Base-by-base conservation (phyloP, 2,888 invertebrate genomes). In the Drosophila tripunctata region DNA sequence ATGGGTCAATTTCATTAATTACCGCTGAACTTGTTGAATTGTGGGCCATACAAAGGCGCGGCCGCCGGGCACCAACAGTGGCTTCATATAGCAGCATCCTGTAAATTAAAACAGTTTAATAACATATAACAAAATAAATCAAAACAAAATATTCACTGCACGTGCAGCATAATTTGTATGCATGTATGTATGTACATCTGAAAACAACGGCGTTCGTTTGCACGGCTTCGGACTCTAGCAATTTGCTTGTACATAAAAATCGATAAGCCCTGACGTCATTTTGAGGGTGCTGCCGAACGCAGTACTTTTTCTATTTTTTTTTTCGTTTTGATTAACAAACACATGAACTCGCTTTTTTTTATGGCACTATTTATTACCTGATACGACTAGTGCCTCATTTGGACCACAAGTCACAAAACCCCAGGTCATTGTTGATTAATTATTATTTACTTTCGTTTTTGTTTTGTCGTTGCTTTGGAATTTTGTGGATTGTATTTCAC, bases 41-140 rank as follows among this genome's bases (percentile, higher is more conserved):
- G 96, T 93, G 3, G 99, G 99, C 98, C 98, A 98, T 12, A 99
- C 98, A 92, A 99, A 99, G 19, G 98, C 98, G 52, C 99, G 93
- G 7, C 99, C 99, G 67, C 99, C 99, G 35, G 98, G 98, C 52
- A 99, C 96, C 76, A 99, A 92, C 52, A 97, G 92, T 35, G 99
- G 99, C 92, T 97, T 97, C 86, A 95, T 94, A 91, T 98, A 97
- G 91, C 98, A 98, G 92, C 98, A 98, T 94, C 98, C 99, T 98
- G 90, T 8, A 6, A 31, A 19, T 12, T 31, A 4, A 1, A 38
- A 2, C 44, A 35, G 56, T 73, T 83, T 60, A 70, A 57, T 67
- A 62, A 50, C 17, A 44, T 7, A 24, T 27, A 31, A 60, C 38
- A 60, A 14, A 44, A 61, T 67, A 35, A 8, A 36, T 27, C 38